phyloP scores from a whole-genome alignment of 2,113 vertebrate species.

The Climacteris rufus region DNA sequence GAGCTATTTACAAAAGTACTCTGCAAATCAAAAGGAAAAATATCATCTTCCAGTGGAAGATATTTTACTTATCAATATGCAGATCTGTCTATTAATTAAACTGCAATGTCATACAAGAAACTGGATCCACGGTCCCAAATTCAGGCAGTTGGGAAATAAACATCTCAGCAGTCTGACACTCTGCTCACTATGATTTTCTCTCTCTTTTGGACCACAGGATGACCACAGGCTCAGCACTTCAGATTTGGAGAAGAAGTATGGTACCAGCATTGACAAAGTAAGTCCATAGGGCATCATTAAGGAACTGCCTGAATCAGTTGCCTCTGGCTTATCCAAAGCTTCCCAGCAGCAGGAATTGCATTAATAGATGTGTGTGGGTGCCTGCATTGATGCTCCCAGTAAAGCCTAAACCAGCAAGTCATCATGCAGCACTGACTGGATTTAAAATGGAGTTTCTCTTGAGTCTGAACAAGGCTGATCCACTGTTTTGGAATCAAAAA shows the following conservation, averaged over 20 bases:
- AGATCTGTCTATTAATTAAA: background rate
- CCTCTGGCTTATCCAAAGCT: background rate
- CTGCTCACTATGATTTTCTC: background rate
- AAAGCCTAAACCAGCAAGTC: background rate
- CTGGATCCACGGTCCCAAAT: background rate
- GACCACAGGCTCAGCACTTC: slow-evolving; percentile 74
- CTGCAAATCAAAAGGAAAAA: background rate
- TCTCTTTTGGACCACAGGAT: slow-evolving; percentile 58
- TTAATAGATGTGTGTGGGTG: rapidly evolving
- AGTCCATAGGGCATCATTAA: background rate
- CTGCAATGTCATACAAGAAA: background rate
- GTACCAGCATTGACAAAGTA: slow-evolving; percentile 67
- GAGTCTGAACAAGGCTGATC: background rate
- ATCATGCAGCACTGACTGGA: background rate
- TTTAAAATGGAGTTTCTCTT: background rate
- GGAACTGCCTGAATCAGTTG: background rate
- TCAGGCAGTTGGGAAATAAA: background rate
- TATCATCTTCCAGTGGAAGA: background rate
- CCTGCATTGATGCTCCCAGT: rapidly evolving
- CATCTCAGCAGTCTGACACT: background rate
- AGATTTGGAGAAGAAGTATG: slow-evolving; percentile 74
- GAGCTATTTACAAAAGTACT: background rate
- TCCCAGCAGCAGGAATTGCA: background rate
- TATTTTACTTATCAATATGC: background rate
- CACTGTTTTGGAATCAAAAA: background rate